Percentiles rank a stretch among this genome's conserved stretches.
phyloP scores from a whole-genome alignment of 2,888 invertebrate genomes.

The Dicyrtomina minuta region DNA sequence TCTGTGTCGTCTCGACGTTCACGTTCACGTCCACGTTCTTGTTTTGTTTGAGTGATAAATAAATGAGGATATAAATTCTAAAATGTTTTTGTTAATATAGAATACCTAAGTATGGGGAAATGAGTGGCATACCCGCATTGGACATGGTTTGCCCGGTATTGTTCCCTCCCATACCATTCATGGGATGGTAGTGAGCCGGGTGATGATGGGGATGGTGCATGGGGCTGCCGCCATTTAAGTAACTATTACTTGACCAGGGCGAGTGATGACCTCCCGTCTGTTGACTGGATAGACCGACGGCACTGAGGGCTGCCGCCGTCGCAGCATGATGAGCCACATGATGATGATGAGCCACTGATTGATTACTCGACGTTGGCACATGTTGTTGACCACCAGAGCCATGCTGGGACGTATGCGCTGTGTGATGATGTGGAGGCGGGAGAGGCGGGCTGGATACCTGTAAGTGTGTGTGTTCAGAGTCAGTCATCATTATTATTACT shows the following conservation, averaged over 20 bases:
- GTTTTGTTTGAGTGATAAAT: no score
- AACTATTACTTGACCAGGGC: slow-evolving; percentile 56
- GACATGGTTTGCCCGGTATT: slow-evolving; percentile 37
- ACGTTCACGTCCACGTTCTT: no score
- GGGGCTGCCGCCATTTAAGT: slow-evolving; percentile 54
- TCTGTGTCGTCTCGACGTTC: no score
- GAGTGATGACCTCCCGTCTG: slow-evolving; percentile 62
- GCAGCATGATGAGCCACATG: slow-evolving; percentile 56
- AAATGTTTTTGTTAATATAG: no score
- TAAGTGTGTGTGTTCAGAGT: no score
- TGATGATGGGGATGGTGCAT: slow-evolving; percentile 53
- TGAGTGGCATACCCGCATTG: slow-evolving; percentile 45
- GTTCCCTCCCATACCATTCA: slow-evolving; percentile 48
- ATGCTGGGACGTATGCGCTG: slow-evolving; percentile 62
- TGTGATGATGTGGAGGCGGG: slow-evolving; percentile 58
- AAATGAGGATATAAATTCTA: no score
- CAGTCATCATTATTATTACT: no score
- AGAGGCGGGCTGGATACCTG: slow-evolving; percentile 66
- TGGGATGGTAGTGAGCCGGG: slow-evolving; percentile 50
- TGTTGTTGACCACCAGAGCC: slow-evolving; percentile 59
- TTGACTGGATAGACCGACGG: slow-evolving; percentile 64
- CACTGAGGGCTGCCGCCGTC: slow-evolving; percentile 55
- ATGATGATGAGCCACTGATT: slow-evolving; percentile 57
- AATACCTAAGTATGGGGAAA: no score
- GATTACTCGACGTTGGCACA: slow-evolving; percentile 74